Evolutionary conservation across 2,888 invertebrate species (phyloP), one percentile per base, ranked within the genome.

Genomic region (Dynastes hyllus): DNA sequence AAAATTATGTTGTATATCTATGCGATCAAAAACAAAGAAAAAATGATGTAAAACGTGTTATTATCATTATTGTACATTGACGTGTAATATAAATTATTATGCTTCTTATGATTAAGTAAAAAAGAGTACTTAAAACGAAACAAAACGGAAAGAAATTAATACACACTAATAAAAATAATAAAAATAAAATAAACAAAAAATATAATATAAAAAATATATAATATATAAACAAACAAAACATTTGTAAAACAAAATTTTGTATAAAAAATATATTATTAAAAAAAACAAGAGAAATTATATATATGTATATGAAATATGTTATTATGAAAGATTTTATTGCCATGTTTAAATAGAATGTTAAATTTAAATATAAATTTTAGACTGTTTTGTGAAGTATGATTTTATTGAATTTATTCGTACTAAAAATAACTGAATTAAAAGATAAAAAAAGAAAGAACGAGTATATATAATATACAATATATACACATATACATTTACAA

Each of bases 221-320:
- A 77, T 58, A 66, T 40, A 40, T 76, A 69, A 77, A 58, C 69
- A 65, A 78, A 78, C 61, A 65, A 71, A 50, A 70, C 65, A 78
- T 73, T 73, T 73, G 73, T 78, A 78, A 78, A 78, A 75, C 32
- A 77, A 29, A 53, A 67, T 73, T 78, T 78, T 78, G 53, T 78
- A 78, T 78, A 78, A 78, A 78, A 70, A 78, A 55, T 67, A 67
- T 77, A 77, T 69, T 77, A 58, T 67, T 66, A 77, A 51, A 76
- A 51, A 66, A 16, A 51, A 66, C 16, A 27, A 69, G 51, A 69
- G 73, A 75, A 75, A 61, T 51, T 69, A 75, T 75, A 75, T 65
- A 5, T 32, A 32, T 37, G 5, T 5, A 37, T 37, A 76, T 76
- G 67, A 77, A 55, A 29, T 53, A 58, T 61, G 73, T 73, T 73